These are phyloP conservation scores for Semotilus atromaculatus DNA, from an alignment of 2,797 vertebrate genomes.

Conservation along the genomic window DNA sequence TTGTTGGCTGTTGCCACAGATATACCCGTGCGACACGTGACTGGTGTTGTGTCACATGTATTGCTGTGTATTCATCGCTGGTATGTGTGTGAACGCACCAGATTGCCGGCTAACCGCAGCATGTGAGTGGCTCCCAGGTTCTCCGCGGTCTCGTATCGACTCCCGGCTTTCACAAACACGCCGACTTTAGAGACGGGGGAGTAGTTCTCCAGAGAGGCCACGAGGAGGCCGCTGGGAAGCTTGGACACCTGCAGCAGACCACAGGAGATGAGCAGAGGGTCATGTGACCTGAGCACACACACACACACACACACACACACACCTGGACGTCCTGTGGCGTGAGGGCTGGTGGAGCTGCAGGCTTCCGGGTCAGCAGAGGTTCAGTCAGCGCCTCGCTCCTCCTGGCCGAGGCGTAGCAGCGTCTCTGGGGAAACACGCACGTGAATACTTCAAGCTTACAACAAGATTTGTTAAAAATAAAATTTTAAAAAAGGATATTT, in stretches of 20 bases:
- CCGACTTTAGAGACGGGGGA: constrained; percentile 87
- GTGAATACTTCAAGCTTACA: too few relatives aligned
- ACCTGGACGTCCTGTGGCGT: constrained; percentile 74
- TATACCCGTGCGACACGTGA: rapidly evolving
- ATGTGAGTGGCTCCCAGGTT: constrained; percentile 89
- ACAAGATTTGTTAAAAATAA: too few relatives aligned
- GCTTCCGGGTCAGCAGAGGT: constrained; percentile 56
- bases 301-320: background rate
- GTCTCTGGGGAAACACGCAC: constrained; percentile 66
- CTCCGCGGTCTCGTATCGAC: constrained; percentile 83
- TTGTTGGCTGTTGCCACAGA: too few relatives aligned
- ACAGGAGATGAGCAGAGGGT: background rate
- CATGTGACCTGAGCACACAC: background rate
- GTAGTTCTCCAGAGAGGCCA: constrained; percentile 91
- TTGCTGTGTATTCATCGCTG: too few relatives aligned
- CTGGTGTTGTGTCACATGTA: too few relatives aligned
- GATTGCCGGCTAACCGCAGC: constrained; percentile 86
- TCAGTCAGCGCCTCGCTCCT: constrained; percentile 66
- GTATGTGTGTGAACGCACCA: constrained; percentile 69
- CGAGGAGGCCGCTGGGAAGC: constrained; percentile 88
- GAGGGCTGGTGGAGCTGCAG: constrained; percentile 43
- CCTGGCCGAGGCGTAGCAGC: constrained; percentile 73
- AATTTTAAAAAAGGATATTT: too few relatives aligned
- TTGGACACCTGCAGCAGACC: constrained; percentile 77
- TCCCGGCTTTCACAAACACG: constrained; percentile 91